Conservation (phyloP, 2,888 invertebrate genomes). For the Pandemis corylana region DNA sequence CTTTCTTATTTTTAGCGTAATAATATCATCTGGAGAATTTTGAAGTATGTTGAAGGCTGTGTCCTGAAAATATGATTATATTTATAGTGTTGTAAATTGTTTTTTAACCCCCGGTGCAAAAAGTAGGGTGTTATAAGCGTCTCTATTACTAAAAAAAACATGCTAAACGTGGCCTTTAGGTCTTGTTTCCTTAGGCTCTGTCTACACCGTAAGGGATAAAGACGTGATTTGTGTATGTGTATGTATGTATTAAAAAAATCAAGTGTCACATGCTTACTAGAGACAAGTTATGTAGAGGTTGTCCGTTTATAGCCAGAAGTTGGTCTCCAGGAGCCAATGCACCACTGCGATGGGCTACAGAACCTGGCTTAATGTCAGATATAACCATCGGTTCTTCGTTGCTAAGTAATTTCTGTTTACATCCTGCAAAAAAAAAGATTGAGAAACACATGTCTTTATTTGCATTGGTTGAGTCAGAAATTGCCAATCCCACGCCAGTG, state of each 20-base stretch:
- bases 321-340: constrained; percentile 94
- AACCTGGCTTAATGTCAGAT: constrained; percentile 95
- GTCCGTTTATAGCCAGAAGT: constrained; percentile 93
- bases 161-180: too few relatives aligned
- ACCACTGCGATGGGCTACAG: constrained; percentile 95
- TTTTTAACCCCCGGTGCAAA: too few relatives aligned
- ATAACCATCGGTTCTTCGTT: constrained; percentile 92
- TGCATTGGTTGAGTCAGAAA: background rate
- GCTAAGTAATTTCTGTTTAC: constrained; percentile 77
- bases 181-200: too few relatives aligned
- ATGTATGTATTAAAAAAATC: background rate
- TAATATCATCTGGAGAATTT: constrained; percentile 86
- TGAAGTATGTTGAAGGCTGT: constrained; percentile 87
- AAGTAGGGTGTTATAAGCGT: too few relatives aligned
- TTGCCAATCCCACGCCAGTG: background rate
- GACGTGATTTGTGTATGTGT: too few relatives aligned
- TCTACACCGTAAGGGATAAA: too few relatives aligned
- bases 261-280: constrained; percentile 74
- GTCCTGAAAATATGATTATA: constrained; percentile 65
- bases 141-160: too few relatives aligned
- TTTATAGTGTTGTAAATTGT: background rate
- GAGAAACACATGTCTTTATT: background rate
- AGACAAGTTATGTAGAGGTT: constrained; percentile 89
- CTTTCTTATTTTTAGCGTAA: constrained; percentile 79
- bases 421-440: constrained; percentile 58